These are phyloP conservation scores for Meiosimyza decipiens DNA, from an alignment of 2,888 invertebrate species.

Conservation along the genomic window DNA sequence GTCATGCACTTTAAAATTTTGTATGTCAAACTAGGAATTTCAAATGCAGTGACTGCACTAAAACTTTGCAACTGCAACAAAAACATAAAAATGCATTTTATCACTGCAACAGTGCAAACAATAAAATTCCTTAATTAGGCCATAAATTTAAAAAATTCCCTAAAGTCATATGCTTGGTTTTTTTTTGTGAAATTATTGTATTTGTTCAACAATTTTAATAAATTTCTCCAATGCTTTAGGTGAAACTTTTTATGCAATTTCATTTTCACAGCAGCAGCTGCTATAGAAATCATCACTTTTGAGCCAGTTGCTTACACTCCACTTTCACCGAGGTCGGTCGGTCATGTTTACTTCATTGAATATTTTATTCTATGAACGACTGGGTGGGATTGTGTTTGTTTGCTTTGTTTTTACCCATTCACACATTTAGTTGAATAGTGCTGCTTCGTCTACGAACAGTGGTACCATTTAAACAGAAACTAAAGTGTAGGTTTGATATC, in stretches of 20 bases:
- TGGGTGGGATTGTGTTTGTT: neutral
- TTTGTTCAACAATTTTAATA: constrained; percentile 8
- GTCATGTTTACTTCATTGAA: constrained; percentile 32
- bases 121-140: neutral
- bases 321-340: constrained; percentile 24
- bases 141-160: constrained; percentile 8
- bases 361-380: constrained; percentile 22
- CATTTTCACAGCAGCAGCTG: neutral
- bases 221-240: neutral
- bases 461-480: no score
- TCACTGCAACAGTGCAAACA: neutral
- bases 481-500: no score
- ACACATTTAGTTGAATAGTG: neutral
- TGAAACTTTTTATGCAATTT: neutral
- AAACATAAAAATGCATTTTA: no score
- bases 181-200: neutral
- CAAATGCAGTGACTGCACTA: no score
- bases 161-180: neutral
- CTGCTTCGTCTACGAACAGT: neutral
- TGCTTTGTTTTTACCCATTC: neutral
- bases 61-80: no score
- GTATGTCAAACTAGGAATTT: no score
- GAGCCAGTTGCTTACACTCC: neutral
- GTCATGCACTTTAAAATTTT: no score
- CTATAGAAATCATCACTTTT: neutral